A percentile compares a stretch with the other conserved stretches of the same genome.
These are phyloP conservation scores for Craniophora ligustri DNA, from an alignment of 2,888 invertebrate genomes.

Conservation along the genomic window DNA sequence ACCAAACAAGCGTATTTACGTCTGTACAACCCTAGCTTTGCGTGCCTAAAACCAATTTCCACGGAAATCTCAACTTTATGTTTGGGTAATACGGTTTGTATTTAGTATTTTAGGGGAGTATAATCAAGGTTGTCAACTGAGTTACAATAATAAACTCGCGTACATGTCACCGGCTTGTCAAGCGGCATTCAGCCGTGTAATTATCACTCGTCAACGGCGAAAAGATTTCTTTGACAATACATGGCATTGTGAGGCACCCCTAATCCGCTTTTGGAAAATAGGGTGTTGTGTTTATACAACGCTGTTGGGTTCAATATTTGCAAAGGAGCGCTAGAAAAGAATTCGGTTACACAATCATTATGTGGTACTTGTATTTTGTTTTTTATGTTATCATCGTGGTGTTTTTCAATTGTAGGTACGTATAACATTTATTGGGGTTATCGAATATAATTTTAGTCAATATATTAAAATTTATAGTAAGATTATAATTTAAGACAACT, in stretches of 20 bases:
- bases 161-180: constrained; percentile 64
- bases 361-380: constrained; percentile 20
- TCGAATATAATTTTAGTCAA: no score
- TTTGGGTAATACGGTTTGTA: accelerated
- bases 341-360: constrained; percentile 30
- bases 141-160: constrained; percentile 54
- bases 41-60: not conserved
- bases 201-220: constrained; percentile 75
- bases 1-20: constrained; percentile 60
- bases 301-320: constrained; percentile 43
- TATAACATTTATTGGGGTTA: no score
- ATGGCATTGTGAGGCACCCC: constrained; percentile 63
- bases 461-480: no score
- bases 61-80: constrained; percentile 19
- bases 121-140: constrained; percentile 32
- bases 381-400: constrained; percentile 30
- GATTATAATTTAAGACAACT: no score
- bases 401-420: not conserved
- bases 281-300: constrained; percentile 54
- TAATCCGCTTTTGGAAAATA: constrained; percentile 64
- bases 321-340: constrained; percentile 13
- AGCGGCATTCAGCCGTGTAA: constrained; percentile 76
- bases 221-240: constrained; percentile 72
- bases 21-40: constrained; percentile 36
- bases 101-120: not conserved